phyloP scores from a whole-genome alignment of 1,140 invertebrate species.

The Parapsyche elsis region DNA sequence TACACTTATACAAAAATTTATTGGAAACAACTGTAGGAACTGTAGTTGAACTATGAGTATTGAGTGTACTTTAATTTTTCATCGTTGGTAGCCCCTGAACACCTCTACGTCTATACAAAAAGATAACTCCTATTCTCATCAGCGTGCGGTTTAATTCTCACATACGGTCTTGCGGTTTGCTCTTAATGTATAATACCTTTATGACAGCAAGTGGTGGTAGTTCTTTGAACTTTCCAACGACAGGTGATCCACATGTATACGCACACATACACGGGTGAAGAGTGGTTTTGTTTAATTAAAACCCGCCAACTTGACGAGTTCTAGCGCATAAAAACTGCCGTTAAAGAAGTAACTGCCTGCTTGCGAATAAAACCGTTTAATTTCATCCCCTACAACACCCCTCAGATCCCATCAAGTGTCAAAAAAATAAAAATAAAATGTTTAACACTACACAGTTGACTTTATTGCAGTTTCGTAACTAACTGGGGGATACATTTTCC shows the following conservation, averaged over 20 bases:
- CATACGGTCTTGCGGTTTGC: conserved; percentile 8
- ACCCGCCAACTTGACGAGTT: background rate
- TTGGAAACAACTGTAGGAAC: too few species aligned
- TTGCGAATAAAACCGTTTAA: background rate
- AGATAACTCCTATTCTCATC: conserved; percentile 30
- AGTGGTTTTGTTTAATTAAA: conserved; percentile 39
- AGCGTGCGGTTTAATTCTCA: conserved; percentile 39
- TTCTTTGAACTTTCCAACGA: conserved; percentile 45
- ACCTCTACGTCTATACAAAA: background rate
- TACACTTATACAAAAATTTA: too few species aligned
- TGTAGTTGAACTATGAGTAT: too few species aligned
- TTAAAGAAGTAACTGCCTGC: background rate
- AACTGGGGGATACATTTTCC: too few species aligned
- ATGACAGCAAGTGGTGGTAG: conserved; percentile 30
- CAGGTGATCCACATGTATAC: conserved; percentile 13
- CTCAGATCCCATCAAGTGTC: background rate
- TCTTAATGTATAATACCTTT: conserved; percentile 11
- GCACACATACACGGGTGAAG: background rate
- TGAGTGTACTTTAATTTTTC: too few species aligned
- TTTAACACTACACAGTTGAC: too few species aligned
- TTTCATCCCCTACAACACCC: too few species aligned
- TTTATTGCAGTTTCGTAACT: too few species aligned
- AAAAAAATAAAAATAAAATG: background rate
- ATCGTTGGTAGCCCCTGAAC: conserved; percentile 3
- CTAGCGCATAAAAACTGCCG: background rate